These are phyloP conservation scores for Drosophila barbarae DNA, from an alignment of 2,888 invertebrate genomes.

Conservation along the genomic window DNA sequence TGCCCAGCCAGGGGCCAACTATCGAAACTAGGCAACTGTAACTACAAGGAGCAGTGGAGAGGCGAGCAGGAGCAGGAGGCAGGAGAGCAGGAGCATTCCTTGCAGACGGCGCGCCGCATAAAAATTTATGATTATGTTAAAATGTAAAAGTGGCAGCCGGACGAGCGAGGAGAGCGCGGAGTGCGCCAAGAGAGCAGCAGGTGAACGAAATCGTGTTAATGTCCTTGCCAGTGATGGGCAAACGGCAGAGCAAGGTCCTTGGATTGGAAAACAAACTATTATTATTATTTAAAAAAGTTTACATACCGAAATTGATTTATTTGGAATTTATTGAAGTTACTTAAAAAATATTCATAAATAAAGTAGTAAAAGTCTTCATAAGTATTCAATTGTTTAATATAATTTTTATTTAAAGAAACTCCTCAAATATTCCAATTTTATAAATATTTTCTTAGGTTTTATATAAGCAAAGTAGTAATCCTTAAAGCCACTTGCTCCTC, in stretches of 20 bases:
- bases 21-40: slow-evolving; percentile 59
- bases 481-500: slow-evolving; percentile 8
- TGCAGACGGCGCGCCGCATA: slow-evolving; percentile 71
- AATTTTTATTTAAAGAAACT: too few species aligned
- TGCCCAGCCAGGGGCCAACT: slow-evolving; percentile 49
- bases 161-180: slow-evolving; percentile 3
- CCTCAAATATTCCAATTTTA: too few species aligned
- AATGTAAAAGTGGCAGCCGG: slow-evolving; percentile 69
- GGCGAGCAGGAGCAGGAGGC: neutral
- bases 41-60: slow-evolving; percentile 11
- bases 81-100: slow-evolving; percentile 41
- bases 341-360: too few species aligned
- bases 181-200: slow-evolving; percentile 51
- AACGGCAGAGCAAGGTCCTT: neutral
- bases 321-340: too few species aligned
- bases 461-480: too few species aligned
- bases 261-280: neutral
- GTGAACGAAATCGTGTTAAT: slow-evolving; percentile 72
- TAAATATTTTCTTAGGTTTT: too few species aligned
- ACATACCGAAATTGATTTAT: too few species aligned
- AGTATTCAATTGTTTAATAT: too few species aligned
- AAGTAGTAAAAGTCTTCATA: too few species aligned
- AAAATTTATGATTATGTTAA: slow-evolving; percentile 75
- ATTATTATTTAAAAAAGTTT: too few species aligned
- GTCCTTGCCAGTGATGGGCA: slow-evolving; percentile 41